phyloP scores from a whole-genome alignment of 2,113 vertebrate genomes.

The Elephas maximus region DNA sequence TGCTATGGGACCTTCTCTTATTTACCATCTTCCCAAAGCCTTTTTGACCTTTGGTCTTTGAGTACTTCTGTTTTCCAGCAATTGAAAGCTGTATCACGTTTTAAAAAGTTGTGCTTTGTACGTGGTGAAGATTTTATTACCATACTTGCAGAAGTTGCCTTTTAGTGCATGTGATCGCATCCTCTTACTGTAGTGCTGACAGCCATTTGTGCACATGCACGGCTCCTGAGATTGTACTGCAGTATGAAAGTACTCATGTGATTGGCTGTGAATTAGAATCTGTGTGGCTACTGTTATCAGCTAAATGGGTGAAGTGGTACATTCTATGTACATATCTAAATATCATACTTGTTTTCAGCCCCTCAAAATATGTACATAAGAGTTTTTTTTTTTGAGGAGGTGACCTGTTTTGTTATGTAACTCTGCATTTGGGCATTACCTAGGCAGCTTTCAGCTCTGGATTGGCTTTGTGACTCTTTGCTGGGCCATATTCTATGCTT shows the following conservation, averaged over 20 bases:
- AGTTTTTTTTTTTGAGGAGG: not conserved
- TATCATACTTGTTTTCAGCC: not conserved
- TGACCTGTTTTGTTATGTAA: not conserved
- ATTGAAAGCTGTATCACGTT: not conserved
- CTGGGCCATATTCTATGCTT: not conserved
- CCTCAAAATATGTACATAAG: not conserved
- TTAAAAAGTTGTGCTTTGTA: not conserved
- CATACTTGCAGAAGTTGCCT: not conserved
- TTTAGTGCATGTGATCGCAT: not conserved
- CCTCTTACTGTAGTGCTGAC: not conserved
- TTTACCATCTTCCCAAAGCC: not conserved
- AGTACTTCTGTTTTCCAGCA: not conserved
- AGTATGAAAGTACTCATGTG: not conserved
- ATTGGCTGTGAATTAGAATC: not conserved
- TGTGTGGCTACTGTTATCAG: not conserved
- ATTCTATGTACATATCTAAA: not conserved
- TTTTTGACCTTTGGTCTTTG: not conserved
- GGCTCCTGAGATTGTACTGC: constrained; percentile 10
- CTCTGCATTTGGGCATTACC: not conserved
- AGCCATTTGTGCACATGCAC: not conserved
- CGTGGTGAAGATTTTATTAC: not conserved
- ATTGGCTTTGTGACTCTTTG: not conserved
- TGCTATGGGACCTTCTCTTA: not conserved
- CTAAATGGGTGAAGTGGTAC: constrained; percentile 21
- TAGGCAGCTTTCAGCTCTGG: not conserved